A percentile compares a stretch with the other conserved stretches of the same genome.
phyloP scores from a whole-genome alignment of 2,888 invertebrate genomes.

The Metacarcinus magister region DNA sequence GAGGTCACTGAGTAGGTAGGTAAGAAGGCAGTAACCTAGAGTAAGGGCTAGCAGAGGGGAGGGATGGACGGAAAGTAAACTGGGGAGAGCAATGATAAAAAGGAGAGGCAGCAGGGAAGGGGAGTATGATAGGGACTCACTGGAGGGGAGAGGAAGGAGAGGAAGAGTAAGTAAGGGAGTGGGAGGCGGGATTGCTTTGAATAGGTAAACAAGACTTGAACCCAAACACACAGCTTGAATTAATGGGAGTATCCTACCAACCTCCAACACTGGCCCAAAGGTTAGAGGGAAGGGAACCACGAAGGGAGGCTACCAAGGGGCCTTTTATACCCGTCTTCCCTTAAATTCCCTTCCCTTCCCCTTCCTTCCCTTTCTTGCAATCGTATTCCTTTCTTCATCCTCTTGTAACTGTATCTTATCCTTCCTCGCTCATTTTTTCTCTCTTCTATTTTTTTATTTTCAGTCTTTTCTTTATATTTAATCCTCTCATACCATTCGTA shows the following conservation, averaged over 20 bases:
- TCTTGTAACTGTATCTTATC: neutral
- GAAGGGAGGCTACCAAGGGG: neutral
- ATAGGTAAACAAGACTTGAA: conserved; percentile 22
- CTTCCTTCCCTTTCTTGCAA: neutral
- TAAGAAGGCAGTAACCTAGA: neutral
- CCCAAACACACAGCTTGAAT: conserved; percentile 51
- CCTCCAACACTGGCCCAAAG: neutral
- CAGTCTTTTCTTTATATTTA: neutral
- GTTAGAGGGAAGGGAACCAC: neutral
- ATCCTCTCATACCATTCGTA: neutral
- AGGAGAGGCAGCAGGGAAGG: neutral
- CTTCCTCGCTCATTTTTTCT: neutral
- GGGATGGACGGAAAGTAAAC: neutral
- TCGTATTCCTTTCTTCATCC: neutral
- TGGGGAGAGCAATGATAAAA: neutral
- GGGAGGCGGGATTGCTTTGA: conserved; percentile 7
- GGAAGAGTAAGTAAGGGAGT: neutral
- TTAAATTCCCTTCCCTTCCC: neutral
- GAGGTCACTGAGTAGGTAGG: neutral
- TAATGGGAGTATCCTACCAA: neutral
- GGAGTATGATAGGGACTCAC: neutral
- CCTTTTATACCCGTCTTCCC: neutral
- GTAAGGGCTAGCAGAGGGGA: neutral
- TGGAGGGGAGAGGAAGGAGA: neutral
- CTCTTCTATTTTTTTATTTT: neutral